phyloP scores from a whole-genome alignment of 2,113 vertebrate genomes.

The Alethe castanea region DNA sequence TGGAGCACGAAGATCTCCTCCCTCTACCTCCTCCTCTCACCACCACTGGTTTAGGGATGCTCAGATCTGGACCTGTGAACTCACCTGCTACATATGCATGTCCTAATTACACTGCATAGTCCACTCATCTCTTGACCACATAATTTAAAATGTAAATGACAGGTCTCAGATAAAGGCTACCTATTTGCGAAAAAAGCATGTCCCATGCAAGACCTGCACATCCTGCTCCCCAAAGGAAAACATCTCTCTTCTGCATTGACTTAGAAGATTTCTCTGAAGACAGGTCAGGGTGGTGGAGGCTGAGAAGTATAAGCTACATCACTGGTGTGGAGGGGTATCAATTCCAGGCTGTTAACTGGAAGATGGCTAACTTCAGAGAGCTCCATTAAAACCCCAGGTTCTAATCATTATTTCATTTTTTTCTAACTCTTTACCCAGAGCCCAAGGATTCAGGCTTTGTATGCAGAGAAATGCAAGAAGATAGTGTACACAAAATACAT shows the following conservation, averaged over 20 bases:
- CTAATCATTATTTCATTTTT: background rate
- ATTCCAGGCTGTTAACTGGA: background rate
- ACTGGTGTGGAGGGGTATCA: background rate
- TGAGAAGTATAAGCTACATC: background rate
- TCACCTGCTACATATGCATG: background rate
- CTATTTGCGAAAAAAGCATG: background rate
- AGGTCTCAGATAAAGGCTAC: conserved; percentile 8
- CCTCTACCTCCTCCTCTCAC: background rate
- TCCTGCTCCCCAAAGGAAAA: background rate
- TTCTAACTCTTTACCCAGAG: background rate
- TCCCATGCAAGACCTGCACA: background rate
- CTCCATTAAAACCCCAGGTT: background rate
- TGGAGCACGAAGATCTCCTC: background rate
- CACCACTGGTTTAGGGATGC: background rate
- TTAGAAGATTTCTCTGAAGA: background rate
- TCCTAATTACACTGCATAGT: background rate
- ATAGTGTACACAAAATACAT: background rate
- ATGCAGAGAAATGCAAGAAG: background rate
- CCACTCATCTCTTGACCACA: conserved; percentile 3
- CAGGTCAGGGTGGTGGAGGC: background rate
- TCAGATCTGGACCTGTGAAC: background rate
- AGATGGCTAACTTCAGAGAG: background rate
- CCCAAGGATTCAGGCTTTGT: background rate
- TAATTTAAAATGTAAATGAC: conserved; percentile 18
- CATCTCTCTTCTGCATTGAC: background rate